phyloP scores from a whole-genome alignment of 2,797 vertebrate species.

The Steatocranus sp. region DNA sequence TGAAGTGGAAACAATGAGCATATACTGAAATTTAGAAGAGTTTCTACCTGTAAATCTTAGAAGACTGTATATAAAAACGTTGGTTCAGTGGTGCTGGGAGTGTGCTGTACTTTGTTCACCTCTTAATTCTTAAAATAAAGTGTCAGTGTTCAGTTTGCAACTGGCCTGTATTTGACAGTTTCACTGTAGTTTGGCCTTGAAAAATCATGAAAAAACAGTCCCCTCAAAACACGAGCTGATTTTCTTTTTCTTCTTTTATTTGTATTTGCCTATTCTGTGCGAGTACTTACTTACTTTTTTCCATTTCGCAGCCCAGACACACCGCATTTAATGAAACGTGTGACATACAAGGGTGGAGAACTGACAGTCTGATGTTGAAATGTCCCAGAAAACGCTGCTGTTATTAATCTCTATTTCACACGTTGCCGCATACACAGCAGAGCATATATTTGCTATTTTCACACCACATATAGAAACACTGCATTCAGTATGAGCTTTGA shows the following conservation, averaged over 20 bases:
- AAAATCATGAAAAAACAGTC: neutral
- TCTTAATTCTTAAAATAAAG: too few relatives aligned
- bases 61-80: neutral
- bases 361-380: neutral
- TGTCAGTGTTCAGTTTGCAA: constrained; percentile 15
- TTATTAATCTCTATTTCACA: neutral
- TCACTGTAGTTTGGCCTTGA: constrained; percentile 1
- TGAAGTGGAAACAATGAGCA: neutral
- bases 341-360: neutral
- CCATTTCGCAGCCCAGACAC: neutral
- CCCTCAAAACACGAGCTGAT: neutral
- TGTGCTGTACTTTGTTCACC: neutral
- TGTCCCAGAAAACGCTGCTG: neutral
- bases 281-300: neutral
- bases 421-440: neutral
- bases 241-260: neutral
- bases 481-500: neutral
- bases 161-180: neutral
- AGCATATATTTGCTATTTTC: neutral
- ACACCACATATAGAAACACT: neutral
- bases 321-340: neutral
- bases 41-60: neutral
- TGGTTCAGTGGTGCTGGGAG: neutral
- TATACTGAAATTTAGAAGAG: neutral
- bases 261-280: neutral